Percentiles rank a stretch among this genome's conserved stretches.
Conservation (phyloP, 2,888 invertebrate species). For the Tuberolachnus salignus region DNA sequence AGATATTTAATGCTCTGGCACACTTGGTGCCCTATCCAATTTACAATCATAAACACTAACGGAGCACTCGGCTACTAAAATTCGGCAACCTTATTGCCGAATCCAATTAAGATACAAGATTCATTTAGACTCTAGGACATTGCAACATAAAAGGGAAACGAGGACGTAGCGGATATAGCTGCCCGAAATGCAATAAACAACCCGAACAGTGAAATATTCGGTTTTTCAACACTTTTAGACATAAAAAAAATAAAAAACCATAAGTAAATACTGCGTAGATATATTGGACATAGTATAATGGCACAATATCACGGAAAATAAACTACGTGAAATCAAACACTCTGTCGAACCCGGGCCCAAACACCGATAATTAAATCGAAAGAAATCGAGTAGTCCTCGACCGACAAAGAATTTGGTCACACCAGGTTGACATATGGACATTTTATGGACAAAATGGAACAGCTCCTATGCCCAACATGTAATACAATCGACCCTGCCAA, state of each 20-base stretch:
- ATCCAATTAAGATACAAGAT: background rate
- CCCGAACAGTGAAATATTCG: background rate
- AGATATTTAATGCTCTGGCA: background rate
- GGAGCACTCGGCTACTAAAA: background rate
- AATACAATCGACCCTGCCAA: background rate
- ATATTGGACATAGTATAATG: background rate
- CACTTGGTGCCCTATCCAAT: background rate
- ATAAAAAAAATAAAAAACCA: background rate
- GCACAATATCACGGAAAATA: too few relatives aligned
- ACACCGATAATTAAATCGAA: background rate
- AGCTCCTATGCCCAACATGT: background rate
- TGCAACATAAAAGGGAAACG: conserved; percentile 20
- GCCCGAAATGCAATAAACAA: background rate
- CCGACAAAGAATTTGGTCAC: background rate
- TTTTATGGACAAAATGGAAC: background rate
- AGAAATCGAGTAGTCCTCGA: background rate
- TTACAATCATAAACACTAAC: background rate
- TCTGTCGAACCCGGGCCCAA: too few relatives aligned
- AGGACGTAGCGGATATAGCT: background rate
- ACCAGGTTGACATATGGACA: background rate
- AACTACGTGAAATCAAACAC: too few relatives aligned
- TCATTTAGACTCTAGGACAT: background rate
- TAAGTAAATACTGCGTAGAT: background rate
- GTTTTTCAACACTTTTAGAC: background rate
- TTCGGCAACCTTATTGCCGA: background rate